Conservation (phyloP, 2,113 vertebrate species). For the Procavia capensis region DNA sequence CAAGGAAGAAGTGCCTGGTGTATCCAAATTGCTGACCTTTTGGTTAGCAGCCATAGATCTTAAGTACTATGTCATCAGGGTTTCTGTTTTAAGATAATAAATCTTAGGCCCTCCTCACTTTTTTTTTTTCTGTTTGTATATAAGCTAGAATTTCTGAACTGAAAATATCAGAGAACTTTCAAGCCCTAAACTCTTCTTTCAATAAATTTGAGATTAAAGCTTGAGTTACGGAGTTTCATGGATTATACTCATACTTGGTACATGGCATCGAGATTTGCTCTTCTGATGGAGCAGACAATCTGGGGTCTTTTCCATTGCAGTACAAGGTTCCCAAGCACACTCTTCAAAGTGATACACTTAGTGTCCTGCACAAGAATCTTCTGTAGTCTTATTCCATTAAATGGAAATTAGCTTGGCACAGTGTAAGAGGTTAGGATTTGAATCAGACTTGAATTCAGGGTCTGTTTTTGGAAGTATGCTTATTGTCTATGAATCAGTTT, state of each 20-base stretch:
- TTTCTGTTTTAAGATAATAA: conserved; percentile 2
- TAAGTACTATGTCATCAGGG: too few relatives aligned
- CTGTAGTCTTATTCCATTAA: background rate
- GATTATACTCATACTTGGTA: background rate
- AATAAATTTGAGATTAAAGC: background rate
- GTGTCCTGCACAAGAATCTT: background rate
- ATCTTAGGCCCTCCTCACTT: background rate
- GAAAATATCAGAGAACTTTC: background rate
- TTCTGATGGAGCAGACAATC: background rate
- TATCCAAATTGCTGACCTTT: too few relatives aligned
- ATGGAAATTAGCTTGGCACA: background rate
- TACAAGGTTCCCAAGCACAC: background rate
- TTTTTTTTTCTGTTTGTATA: background rate
- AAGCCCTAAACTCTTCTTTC: background rate
- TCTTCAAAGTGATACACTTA: background rate
- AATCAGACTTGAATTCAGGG: background rate
- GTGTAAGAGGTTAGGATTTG: background rate
- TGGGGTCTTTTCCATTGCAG: background rate
- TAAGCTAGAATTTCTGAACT: background rate
- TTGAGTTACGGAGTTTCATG: background rate
- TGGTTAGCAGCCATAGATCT: too few relatives aligned
- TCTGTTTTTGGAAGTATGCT: background rate
- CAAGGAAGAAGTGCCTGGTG: too few relatives aligned
- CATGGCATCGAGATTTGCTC: background rate
- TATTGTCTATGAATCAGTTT: background rate